Evolutionary conservation across 2,888 invertebrate species (phyloP), one percentile per base, ranked within the genome.

Genomic region (Lymantria monacha): DNA sequence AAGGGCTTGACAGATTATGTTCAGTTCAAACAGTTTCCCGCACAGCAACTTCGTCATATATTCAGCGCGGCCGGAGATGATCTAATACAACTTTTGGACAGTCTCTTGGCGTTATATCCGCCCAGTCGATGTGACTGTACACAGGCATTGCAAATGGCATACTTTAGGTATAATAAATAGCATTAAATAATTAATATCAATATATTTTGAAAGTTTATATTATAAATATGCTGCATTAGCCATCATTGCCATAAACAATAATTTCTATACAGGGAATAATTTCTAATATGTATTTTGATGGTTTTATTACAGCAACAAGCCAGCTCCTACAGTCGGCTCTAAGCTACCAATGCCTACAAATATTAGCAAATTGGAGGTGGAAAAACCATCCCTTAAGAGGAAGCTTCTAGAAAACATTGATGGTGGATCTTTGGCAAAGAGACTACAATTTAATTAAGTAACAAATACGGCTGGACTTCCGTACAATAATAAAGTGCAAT

Each of bases 51-150:
- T 44, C 95, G 96, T 56, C 95, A 97, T 70, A 98, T 99, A 72
- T 99, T 99, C 83, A 97, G 97, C 42, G 99, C 99, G 1, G 99
- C 98, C 1, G 93, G 95, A 0, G 97, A 98, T 79, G 99, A 99
- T 91, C 91, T 99, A 37, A 85, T 99, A 30, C 94, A 95, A 58
- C 88, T 99, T 47, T 90, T 99, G 52, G 94, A 94, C 41, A 93
- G 93, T 49, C 85, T 98, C 49, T 90, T 99, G 10, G 93, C 94
- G 10, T 89, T 98, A 56, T 96, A 97, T 90, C 99, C 99, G 0
- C 87, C 95, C 7, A 94, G 94, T 61, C 92, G 99, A 49, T 95
- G 95, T 69, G 94, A 95, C 41, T 97, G 97, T 74, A 94, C 95
- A 15, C 94, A 96, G 80, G 97, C 97, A 0, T 90, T 99, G 40